Conservation (phyloP, 2,797 vertebrate species). For the Peromyscus aztecus region DNA sequence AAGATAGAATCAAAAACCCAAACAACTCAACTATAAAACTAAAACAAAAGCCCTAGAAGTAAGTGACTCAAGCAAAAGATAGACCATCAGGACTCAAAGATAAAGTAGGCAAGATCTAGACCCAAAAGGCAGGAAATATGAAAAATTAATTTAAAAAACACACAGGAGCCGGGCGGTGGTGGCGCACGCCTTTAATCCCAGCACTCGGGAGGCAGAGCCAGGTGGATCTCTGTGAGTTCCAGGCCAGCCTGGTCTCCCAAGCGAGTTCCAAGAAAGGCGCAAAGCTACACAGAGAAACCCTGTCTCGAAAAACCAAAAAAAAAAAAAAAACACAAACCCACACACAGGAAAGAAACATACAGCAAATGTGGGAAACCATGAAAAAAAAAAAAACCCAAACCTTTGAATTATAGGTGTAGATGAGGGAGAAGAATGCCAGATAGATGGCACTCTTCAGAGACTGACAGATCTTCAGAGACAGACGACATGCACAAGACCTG, state of each 20-base stretch:
- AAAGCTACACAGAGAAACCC: too few relatives aligned
- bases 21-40: background rate
- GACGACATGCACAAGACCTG: background rate
- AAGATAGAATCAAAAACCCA: background rate
- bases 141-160: background rate
- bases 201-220: too few relatives aligned
- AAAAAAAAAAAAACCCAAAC: background rate
- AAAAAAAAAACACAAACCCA: too few relatives aligned
- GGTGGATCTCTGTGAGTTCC: too few relatives aligned
- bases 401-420: background rate
- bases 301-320: too few relatives aligned
- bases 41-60: background rate
- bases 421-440: background rate
- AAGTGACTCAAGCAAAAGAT: background rate
- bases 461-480: background rate
- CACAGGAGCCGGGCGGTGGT: too few relatives aligned
- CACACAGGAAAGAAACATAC: background rate
- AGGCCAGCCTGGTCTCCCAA: too few relatives aligned
- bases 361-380: background rate
- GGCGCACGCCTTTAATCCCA: too few relatives aligned
- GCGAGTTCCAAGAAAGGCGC: too few relatives aligned
- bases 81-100: background rate
- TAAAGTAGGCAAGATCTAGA: background rate
- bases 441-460: too few relatives aligned
- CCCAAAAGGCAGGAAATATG: too few relatives aligned